phyloP scores from a whole-genome alignment of 92 coral and sea anemone species.

The Chrysogorgia sp. region DNA sequence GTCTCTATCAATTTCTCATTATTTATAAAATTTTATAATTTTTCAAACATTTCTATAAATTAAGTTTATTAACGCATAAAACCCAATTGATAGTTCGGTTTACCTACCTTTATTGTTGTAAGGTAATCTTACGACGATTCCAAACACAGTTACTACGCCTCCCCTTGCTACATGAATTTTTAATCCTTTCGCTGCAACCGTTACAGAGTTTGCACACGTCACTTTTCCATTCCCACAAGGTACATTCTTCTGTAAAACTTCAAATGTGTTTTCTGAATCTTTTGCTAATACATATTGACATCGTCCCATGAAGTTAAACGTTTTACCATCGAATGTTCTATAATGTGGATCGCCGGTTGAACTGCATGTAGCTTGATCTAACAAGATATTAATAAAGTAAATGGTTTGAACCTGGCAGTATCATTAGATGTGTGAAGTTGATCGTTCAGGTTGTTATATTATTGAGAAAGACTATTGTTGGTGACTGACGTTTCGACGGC shows the following conservation, averaged over 20 bases:
- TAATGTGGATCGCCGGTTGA: constrained; percentile 87
- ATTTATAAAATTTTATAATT: too few relatives aligned
- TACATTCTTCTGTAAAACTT: constrained; percentile 70
- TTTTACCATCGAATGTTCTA: constrained; percentile 84
- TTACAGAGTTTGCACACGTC: constrained; percentile 68
- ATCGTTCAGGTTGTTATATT: too few relatives aligned
- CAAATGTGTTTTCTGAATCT: constrained; percentile 72
- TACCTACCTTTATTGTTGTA: constrained; percentile 64
- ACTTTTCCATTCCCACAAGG: constrained; percentile 66
- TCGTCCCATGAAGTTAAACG: constrained; percentile 68
- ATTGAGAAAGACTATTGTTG: too few relatives aligned
- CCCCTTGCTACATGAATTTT: constrained; percentile 62
- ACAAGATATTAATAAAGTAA: background rate
- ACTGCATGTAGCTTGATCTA: constrained; percentile 69
- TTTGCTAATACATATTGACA: constrained; percentile 80
- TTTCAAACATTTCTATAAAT: too few relatives aligned
- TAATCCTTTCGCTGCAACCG: constrained; percentile 61
- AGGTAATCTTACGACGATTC: constrained; percentile 59
- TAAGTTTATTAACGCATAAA: too few relatives aligned
- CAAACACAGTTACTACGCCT: constrained; percentile 64
- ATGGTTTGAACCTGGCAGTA: too few relatives aligned
- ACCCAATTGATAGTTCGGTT: background rate
- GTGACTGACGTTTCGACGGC: too few relatives aligned
- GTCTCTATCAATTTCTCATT: too few relatives aligned
- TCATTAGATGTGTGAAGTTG: background rate